Conservation (phyloP, 2,888 invertebrate species). For the Periphyllus acericola region DNA sequence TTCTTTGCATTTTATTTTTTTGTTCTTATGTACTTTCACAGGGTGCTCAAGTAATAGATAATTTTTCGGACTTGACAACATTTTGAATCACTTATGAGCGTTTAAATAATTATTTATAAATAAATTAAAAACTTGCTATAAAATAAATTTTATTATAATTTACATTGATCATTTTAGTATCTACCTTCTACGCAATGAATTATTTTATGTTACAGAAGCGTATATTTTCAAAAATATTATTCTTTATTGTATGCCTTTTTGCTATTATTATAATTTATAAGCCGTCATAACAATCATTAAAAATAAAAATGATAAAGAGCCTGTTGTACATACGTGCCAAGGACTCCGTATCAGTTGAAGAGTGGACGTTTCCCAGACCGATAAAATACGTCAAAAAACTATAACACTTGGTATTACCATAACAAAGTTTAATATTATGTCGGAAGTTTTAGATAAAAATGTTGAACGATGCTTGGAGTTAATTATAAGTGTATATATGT, state of each 20-base stretch:
- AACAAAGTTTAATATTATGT: conserved; percentile 18
- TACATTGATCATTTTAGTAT: neutral
- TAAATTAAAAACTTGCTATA: neutral
- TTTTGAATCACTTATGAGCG: neutral
- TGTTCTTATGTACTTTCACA: conserved; percentile 45
- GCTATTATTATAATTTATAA: conserved; percentile 47
- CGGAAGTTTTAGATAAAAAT: conserved; percentile 24
- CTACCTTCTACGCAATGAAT: conserved; percentile 34
- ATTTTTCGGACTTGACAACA: neutral
- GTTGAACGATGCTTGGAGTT: neutral
- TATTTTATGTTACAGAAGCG: conserved; percentile 26
- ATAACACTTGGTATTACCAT: conserved; percentile 32
- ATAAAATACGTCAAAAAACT: conserved; percentile 42
- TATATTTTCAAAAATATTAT: conserved; percentile 54
- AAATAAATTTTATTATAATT: neutral
- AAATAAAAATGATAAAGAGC: conserved; percentile 61
- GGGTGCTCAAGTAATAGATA: conserved; percentile 47
- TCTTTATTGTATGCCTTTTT: conserved; percentile 44
- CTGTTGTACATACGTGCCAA: conserved; percentile 58
- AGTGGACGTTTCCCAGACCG: conserved; percentile 59
- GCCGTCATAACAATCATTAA: conserved; percentile 57
- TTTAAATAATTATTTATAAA: neutral
- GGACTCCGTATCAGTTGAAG: conserved; percentile 54
- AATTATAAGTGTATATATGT: neutral
- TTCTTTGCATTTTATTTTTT: conserved; percentile 51